Percentiles rank a stretch among this genome's conserved stretches.
phyloP scores from a whole-genome alignment of 2,113 vertebrate genomes.

The Oncorhynchus mykiss region DNA sequence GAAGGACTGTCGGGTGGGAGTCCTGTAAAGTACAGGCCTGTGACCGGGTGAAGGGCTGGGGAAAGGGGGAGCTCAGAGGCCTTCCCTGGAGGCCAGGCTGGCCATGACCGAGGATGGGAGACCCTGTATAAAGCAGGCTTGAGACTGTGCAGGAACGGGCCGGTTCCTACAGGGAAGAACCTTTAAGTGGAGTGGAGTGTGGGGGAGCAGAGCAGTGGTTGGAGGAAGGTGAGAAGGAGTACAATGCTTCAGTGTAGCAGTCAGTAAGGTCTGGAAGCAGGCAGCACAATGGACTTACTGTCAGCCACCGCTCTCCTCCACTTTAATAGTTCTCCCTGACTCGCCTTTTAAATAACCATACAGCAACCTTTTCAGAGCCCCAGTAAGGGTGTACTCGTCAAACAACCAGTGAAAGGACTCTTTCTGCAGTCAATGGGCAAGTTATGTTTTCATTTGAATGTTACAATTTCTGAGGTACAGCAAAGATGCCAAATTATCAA shows the following conservation, averaged over 20 bases:
- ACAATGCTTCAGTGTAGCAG: conserved; percentile 59
- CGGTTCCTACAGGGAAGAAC: background rate
- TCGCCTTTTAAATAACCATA: conserved; percentile 38
- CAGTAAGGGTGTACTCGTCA: background rate
- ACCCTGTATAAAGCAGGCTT: background rate
- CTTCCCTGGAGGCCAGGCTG: conserved; percentile 13
- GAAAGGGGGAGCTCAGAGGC: background rate
- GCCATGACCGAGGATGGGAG: background rate
- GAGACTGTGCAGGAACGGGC: background rate
- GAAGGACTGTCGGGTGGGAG: background rate
- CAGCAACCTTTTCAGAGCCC: conserved; percentile 59
- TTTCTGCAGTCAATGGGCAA: conserved; percentile 37
- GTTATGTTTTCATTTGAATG: conserved; percentile 5
- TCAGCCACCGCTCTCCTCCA: conserved; percentile 45
- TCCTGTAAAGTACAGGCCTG: background rate
- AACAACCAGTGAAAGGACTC: conserved; percentile 38
- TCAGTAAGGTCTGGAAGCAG: conserved; percentile 6
- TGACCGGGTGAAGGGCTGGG: background rate
- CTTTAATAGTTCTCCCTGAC: conserved; percentile 44
- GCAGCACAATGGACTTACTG: conserved; percentile 66
- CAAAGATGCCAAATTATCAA: background rate
- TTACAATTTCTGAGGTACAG: background rate
- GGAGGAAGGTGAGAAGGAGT: background rate
- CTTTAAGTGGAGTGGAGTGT: background rate
- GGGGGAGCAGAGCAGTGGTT: background rate